These are phyloP conservation scores for Lydus trimaculatus DNA, from an alignment of 2,888 invertebrate genomes.

Conservation along the genomic window DNA sequence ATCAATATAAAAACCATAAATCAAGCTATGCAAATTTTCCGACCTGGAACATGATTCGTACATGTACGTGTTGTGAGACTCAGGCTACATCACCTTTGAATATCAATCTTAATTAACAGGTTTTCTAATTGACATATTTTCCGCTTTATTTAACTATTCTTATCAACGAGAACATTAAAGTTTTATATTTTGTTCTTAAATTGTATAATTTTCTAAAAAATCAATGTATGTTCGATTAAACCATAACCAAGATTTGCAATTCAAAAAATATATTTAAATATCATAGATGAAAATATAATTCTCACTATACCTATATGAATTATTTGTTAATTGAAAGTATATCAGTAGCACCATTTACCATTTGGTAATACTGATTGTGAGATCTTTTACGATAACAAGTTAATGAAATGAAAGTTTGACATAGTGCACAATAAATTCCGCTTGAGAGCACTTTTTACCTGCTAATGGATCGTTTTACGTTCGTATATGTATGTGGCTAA, in stretches of 20 bases:
- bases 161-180: conserved; percentile 16
- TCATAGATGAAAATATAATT: no score
- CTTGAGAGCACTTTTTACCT: neutral
- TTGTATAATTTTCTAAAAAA: neutral
- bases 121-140: conserved; percentile 29
- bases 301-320: neutral
- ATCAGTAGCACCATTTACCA: no score
- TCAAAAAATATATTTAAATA: no score
- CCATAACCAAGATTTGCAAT: neutral
- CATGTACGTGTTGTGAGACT: conserved; percentile 18
- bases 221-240: neutral
- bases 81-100: conserved; percentile 19
- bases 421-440: neutral
- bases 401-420: neutral
- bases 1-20: conserved; percentile 17
- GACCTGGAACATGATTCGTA: conserved; percentile 17
- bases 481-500: neutral
- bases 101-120: conserved; percentile 26
- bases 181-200: neutral
- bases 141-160: conserved; percentile 12
- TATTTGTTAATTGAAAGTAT: neutral
- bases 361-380: neutral
- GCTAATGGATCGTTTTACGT: neutral
- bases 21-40: conserved; percentile 21
- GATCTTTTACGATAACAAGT: neutral